Evolutionary conservation across 2,113 vertebrate genomes (phyloP).

Genomic region (Malurus melanocephalus): DNA sequence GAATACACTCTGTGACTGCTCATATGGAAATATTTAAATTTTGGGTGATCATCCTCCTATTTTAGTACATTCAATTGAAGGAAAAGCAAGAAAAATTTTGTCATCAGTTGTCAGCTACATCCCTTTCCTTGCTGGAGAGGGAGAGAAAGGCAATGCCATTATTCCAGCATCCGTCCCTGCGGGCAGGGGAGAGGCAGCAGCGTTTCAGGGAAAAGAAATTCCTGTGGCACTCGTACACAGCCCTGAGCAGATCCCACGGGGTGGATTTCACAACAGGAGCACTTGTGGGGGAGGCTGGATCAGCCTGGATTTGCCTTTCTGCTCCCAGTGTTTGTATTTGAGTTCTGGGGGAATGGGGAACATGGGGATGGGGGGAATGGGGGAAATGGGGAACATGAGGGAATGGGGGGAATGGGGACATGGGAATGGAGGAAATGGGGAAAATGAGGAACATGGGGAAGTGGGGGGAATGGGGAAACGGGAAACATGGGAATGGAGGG

Average conservation of each 20-base stretch:
- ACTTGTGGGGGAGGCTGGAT: neutral
- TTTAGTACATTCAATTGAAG: neutral
- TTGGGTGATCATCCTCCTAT: neutral
- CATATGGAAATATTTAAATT: neutral
- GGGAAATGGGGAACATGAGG: too few relatives aligned
- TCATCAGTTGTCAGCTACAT: neutral
- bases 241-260: neutral
- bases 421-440: too few relatives aligned
- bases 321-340: neutral
- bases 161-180: neutral
- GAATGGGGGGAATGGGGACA: too few relatives aligned
- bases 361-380: too few relatives aligned
- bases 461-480: neutral
- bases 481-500: too few relatives aligned
- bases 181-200: neutral
- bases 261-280: neutral
- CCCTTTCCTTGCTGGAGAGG: neutral
- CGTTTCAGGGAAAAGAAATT: neutral
- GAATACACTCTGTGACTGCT: fast-evolving
- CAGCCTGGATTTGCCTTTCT: neutral
- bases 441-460: neutral
- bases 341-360: neutral
- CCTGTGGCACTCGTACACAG: neutral
- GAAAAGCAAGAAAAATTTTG: neutral
- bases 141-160: neutral